Base-by-base conservation (phyloP, 2,888 invertebrate genomes). In the Drosophila niveifrons region DNA sequence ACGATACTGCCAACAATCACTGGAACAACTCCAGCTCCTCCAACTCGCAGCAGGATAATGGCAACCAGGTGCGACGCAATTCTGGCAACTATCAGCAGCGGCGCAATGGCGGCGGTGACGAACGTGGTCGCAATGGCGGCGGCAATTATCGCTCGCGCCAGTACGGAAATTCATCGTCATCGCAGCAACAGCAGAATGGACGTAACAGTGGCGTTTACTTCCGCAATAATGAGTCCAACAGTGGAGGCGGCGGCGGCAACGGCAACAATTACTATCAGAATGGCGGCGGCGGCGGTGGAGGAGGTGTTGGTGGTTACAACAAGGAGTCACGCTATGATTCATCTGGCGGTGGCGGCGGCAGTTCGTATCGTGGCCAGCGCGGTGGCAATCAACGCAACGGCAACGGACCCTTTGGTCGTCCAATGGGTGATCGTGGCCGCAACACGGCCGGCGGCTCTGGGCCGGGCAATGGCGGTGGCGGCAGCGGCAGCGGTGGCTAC, bases 151-250 rank as follows among this genome's bases (percentile, higher is more conserved):
- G 90, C 11, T 65, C 81, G 4, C 82, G 90, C 18, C 79, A 88
- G 55, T 90, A 90, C 44, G 88, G 90, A n/a, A 89, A 86, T 31
- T 88, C 89, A 15, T 76, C 82, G 15, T 82, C 86, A 0, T 79
- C 85, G 53, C 89, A 89, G 46, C 89, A 90, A 39, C 89, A 89
- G 48, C 89, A 90, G 41, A 85, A 90, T 28, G 90, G 89, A 15
- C 77, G 89, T 17, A 86, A 90, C 31, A 82, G 88, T 48, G 83
- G 91, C 18, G 90, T 91, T 2, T 92, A 91, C 63, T 91, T 91
- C 89, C 91, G 91, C 46, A 92, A 92, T 71, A 92, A 92, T 64
- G 92, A 92, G 23, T 88, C 89, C 23, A 82, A 80, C 57, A 83
- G 82, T 13, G 77, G 78, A 15, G 78, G 82, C 1, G 80, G 79